Base-by-base conservation (phyloP, 2,888 invertebrate species). In the Limenitis camilla region DNA sequence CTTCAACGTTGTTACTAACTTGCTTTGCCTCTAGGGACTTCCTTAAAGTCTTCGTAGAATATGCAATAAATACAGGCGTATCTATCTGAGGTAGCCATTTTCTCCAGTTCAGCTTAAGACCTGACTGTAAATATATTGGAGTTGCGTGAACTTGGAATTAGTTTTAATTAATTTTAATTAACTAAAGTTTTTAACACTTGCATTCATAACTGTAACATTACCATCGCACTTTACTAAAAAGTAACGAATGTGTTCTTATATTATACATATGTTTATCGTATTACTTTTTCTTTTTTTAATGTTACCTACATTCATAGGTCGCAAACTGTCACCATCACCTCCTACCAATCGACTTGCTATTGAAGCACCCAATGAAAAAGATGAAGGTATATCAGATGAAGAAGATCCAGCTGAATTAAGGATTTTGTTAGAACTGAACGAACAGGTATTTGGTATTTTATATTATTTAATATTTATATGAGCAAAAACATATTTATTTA, bases 341-440 rank as follows among this genome's bases (percentile, higher is more conserved):
- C 90, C 90, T 49, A 88, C 90, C 64, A 91, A 90, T 60, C 86
- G 91, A 71, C 86, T 92, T 52, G 89, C 90, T 11, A 90, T 92
- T 63, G 91, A 92, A 66, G 89, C 90, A 41, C 76, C 87, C 41
- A 89, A 91, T 59, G 93, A 92, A 67, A 93, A 93, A 69, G 92
- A 92, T 69, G 93, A 92, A 70, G 91, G 92, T 48, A 91, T 91
- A 59, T 92, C 93, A 6, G 93, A 93, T 67, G 91, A 93, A 68
- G 96, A 96, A 65, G 94, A 95, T 78, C 92, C 93, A 9, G 91
- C 94, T 19, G 96, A 97, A 76, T 80, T 96, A 53, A 92, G 95
- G 67, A 89, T 97, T 38, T 91, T 96, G 61, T 84, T 97, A 47
- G 97, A 97, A 78, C 89, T 96, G 43, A 94, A 94, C 71, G 96